phyloP scores from a whole-genome alignment of 2,888 invertebrate species.

The Furcula furcula region DNA sequence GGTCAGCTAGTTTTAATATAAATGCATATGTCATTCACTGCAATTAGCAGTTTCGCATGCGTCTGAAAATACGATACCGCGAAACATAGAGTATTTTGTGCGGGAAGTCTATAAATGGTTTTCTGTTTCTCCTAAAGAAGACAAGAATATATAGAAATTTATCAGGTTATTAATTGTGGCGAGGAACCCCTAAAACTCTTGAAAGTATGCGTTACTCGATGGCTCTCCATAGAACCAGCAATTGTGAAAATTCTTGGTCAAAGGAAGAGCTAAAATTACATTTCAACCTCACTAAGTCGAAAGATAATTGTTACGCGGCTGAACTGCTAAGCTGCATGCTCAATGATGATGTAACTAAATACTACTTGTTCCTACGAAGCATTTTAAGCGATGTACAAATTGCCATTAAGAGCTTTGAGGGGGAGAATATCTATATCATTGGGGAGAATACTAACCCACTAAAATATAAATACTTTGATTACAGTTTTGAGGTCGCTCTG shows the following conservation, averaged over 20 bases:
- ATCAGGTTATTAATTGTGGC: constrained; percentile 16
- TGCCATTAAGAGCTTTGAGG: too few species aligned
- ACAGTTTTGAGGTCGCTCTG: too few species aligned
- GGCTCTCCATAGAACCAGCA: constrained; percentile 12
- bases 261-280: constrained; percentile 14
- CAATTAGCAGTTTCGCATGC: constrained; percentile 15
- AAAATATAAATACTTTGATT: too few species aligned
- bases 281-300: constrained; percentile 8
- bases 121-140: constrained; percentile 9
- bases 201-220: constrained; percentile 13
- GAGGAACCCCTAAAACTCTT: constrained; percentile 14
- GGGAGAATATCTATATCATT: too few species aligned
- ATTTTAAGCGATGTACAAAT: too few species aligned
- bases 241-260: constrained; percentile 9
- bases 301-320: constrained; percentile 13
- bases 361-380: too few species aligned
- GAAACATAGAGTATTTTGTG: constrained; percentile 14
- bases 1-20: too few species aligned
- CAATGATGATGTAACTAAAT: constrained; percentile 5
- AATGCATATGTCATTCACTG: constrained; percentile 15
- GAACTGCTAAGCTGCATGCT: constrained; percentile 12
- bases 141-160: constrained; percentile 12
- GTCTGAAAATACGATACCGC: constrained; percentile 13
- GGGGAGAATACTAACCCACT: too few species aligned
- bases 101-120: constrained; percentile 15